phyloP scores from a whole-genome alignment of 2,797 vertebrate genomes.

The Phyllotis vaccarum region DNA sequence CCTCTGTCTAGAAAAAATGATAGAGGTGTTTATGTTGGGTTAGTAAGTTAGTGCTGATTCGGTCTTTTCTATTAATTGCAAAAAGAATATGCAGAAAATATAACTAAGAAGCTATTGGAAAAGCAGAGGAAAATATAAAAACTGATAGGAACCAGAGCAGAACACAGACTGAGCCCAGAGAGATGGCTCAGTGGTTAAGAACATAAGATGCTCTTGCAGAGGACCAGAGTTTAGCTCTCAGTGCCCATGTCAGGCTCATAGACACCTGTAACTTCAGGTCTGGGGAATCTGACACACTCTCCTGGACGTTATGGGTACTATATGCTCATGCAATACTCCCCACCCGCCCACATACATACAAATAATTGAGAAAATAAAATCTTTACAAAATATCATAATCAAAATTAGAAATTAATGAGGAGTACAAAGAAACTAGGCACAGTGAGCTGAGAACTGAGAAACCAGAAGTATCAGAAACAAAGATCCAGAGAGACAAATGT shows the following conservation, averaged over 20 bases:
- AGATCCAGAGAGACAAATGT: not conserved
- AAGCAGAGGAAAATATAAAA: constrained; percentile 4
- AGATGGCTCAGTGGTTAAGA: not conserved
- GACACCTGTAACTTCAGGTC: not conserved
- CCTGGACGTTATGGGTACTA: not conserved
- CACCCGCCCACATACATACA: not conserved
- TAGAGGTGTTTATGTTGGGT: not conserved
- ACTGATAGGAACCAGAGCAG: not conserved
- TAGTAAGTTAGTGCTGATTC: not conserved
- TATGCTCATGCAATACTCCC: not conserved
- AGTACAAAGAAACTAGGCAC: not conserved
- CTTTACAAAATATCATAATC: not conserved
- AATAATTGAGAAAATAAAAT: not conserved
- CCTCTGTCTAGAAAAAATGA: not conserved
- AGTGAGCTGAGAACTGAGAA: not conserved
- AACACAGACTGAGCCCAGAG: not conserved
- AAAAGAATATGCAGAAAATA: not conserved
- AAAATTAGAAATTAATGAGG: constrained; percentile 11
- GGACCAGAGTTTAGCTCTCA: not conserved
- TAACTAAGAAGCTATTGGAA: not conserved
- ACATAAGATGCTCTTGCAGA: not conserved
- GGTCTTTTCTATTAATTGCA: constrained; percentile 29
- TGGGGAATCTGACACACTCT: not conserved
- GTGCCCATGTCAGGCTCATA: too few relatives aligned
- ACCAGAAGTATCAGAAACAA: not conserved